These are phyloP conservation scores for Torymus auratus DNA, from an alignment of 2,888 invertebrate genomes.

Conservation along the genomic window DNA sequence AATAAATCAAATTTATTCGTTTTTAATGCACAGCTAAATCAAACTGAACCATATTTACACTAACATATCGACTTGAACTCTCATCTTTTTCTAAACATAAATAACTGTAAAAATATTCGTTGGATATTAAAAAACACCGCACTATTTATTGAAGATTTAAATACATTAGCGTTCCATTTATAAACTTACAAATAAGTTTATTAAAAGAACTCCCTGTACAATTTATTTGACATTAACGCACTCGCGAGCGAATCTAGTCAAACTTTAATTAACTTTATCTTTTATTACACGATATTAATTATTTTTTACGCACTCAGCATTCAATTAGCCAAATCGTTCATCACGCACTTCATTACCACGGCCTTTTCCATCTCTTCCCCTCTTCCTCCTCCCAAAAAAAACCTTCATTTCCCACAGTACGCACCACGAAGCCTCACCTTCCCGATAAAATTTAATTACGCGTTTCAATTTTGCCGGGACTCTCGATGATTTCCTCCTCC, in stretches of 20 bases:
- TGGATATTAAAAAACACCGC: neutral
- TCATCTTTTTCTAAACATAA: no score
- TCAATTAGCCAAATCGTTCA: conserved; percentile 40
- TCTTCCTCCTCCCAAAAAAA: neutral
- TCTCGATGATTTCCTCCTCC: conserved; percentile 27
- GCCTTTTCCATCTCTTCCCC: neutral
- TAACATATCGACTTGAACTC: no score
- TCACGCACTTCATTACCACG: conserved; percentile 17
- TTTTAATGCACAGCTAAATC: no score
- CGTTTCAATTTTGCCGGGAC: conserved; percentile 42
- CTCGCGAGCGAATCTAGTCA: conserved; percentile 1
- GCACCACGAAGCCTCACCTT: neutral
- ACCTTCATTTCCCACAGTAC: no score
- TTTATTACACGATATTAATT: neutral
- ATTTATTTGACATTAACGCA: conserved; percentile 13
- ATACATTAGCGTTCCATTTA: no score
- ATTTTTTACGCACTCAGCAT: conserved; percentile 11
- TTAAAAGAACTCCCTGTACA: neutral
- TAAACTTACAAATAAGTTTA: neutral
- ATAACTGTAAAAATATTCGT: no score
- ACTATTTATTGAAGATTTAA: neutral
- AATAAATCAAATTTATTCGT: no score
- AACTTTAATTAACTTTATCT: conserved; percentile 15
- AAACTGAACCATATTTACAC: no score
- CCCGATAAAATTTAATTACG: conserved; percentile 47